Base-by-base conservation (phyloP, 1,140 invertebrate genomes). In the Ceratina australensis region DNA sequence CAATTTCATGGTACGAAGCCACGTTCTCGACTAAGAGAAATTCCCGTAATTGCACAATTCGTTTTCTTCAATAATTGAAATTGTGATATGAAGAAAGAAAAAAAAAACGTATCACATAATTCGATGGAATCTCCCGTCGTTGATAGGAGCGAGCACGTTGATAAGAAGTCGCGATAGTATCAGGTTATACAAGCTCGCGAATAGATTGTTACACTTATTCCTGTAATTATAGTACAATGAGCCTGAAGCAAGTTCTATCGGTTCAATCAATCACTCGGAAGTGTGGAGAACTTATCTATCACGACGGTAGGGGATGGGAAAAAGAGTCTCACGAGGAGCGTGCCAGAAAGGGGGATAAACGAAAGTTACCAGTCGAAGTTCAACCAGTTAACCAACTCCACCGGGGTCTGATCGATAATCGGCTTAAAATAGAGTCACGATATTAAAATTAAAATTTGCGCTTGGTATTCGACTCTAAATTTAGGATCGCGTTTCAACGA, bases 371-470 rank as follows among this genome's bases (percentile, higher is more conserved):
- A 16, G 52, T 57, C 52, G 28, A 74, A 66, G 72, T 66, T 57
- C 26, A 54, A 22, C 52, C 22, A 3, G 26, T 20, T 33, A 60
- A 26, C 26, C 66, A 16, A 15, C 47, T 16, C n/a, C 16, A n/a
- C 52, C 15, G 52, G 2, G 22, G 33, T 0, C 33, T 28, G 56
- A 69, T 76, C 74, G 74, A 76, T 76, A 61, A 69, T 60, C 42
- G 28, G 74, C 74, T 61, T 60, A 76, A 76, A 76, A 76, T 76
- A 76, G 74, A 56, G 20, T 12, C 47, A 20, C 57, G 74, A 76
- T 76, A 76, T 76, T 76, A 76, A 76, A 76, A 69, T 76, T 69
- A 71, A 60, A 69, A 76, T 76, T 71, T 61, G 20, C 74, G 60
- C 74, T 56, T 42, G 33, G 56, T 16, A 20, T 24, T 47, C 10